Base-by-base conservation (phyloP, 1,140 invertebrate genomes). In the Mamestra configurata region DNA sequence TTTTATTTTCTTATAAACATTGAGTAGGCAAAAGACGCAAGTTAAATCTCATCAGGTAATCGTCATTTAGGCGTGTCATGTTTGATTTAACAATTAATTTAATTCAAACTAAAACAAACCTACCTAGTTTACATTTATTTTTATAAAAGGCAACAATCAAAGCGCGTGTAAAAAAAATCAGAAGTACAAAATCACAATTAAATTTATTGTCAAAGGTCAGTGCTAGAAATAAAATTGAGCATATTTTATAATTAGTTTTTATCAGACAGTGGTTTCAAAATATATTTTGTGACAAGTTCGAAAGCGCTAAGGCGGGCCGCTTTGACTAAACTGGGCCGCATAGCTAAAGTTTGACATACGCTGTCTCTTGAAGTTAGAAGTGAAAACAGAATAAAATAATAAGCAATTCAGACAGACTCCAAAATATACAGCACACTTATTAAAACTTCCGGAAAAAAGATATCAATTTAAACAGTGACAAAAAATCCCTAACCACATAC, bases 1-100 rank as follows among this genome's bases (percentile, higher is more conserved):
- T 24, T 70, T 24, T 64, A 3, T 37, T 70, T 49, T 70, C 64
- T 70, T 46, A 70, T 49, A 46, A 70, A 70, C 40, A 70, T 70
- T 68, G 37, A 46, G 64, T 68, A 46, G 66, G 13, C 6, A 46
- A 11, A 35, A 35, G 20, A 55, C 7, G 27, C 31, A 37, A 37
- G 6, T 18, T 49, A 24, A 70, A 70, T 70, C 66, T 70, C 40
- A 70, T 70, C 8, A 70, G 66, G 66, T 46, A 64, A n/a, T 15
- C 8, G 5, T 22, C 18, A 37, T 40, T 40, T 55, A 4, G 22
- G 13, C 20, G 11, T 55, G 3, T 22, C 18, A 6, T 18, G 22
- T 7, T 20, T 20, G 20, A 53, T 8, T 8, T 6, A 20, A 53
- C 18, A 53, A 8, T 20, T 22, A 10, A 8, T 22, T 53, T 22